Conservation (phyloP, 2,113 vertebrate genomes). For the Crotalus helleri region DNA sequence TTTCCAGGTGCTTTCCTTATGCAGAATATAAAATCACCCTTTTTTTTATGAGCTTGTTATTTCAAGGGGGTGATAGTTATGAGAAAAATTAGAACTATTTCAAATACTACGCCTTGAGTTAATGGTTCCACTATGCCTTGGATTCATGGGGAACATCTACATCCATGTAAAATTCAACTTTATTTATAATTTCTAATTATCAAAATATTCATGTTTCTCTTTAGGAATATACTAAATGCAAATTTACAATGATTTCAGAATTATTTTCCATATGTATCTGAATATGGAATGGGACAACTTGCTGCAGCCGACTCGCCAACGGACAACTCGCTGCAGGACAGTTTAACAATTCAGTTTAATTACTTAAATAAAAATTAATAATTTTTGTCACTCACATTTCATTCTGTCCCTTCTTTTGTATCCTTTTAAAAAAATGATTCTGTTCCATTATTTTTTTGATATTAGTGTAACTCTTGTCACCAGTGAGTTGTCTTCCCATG, state of each 20-base stretch:
- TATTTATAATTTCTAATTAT: neutral
- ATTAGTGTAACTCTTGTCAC: no score
- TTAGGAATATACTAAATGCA: neutral
- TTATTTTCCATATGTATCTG: neutral
- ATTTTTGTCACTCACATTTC: neutral
- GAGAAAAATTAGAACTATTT: neutral
- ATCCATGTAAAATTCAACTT: neutral
- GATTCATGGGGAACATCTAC: neutral
- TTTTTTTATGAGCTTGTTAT: constrained; percentile 29
- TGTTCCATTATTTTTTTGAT: no score
- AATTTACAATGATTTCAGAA: neutral
- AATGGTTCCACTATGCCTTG: neutral
- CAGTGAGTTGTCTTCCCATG: no score
- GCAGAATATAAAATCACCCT: neutral
- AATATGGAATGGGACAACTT: neutral
- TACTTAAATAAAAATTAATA: neutral
- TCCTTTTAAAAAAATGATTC: no score
- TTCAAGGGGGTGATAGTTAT: neutral
- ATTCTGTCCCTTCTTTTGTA: neutral
- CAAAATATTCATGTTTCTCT: neutral
- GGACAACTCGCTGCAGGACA: neutral
- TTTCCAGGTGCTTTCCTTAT: neutral
- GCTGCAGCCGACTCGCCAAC: neutral
- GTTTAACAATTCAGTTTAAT: neutral
- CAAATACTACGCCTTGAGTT: neutral